Conservation (phyloP, 2,797 vertebrate genomes). For the Anguilla obscura region DNA sequence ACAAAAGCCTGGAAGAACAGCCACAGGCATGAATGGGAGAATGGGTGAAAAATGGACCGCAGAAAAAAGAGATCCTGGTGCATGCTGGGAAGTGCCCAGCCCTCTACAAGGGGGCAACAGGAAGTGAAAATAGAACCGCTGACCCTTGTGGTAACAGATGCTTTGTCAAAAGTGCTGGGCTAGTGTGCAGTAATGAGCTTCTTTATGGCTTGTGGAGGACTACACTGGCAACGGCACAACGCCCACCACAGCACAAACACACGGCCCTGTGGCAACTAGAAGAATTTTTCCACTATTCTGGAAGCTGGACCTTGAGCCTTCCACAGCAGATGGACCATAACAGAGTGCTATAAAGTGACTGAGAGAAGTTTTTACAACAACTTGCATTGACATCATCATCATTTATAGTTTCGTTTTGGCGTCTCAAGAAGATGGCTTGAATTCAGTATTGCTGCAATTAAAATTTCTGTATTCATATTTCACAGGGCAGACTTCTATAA, state of each 20-base stretch:
- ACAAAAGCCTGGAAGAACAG: conserved; percentile 18
- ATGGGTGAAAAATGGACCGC: conserved; percentile 15
- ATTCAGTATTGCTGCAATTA: not conserved
- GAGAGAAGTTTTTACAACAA: not conserved
- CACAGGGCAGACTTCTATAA: not conserved
- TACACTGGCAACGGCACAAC: not conserved
- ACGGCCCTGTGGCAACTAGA: not conserved
- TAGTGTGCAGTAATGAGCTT: not conserved
- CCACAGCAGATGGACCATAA: not conserved
- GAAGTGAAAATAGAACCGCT: conserved; percentile 29
- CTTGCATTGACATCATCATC: not conserved
- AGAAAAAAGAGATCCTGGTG: conserved; percentile 10
- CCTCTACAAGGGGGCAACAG: conserved; percentile 23
- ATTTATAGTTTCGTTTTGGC: not conserved
- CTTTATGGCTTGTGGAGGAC: not conserved
- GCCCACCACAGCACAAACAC: not conserved
- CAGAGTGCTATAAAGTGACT: not conserved
- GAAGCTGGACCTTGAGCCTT: not conserved
- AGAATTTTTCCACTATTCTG: not conserved
- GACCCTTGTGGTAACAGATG: conserved; percentile 29
- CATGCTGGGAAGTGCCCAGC: conserved; percentile 28
- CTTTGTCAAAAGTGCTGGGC: conserved; percentile 22
- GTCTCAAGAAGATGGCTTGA: not conserved
- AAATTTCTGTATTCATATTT: conserved; percentile 2
- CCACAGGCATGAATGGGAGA: conserved; percentile 4